Percentiles rank a stretch among this genome's conserved stretches.
Evolutionary conservation across 2,113 vertebrate genomes (phyloP).

Genomic region (Naja naja): DNA sequence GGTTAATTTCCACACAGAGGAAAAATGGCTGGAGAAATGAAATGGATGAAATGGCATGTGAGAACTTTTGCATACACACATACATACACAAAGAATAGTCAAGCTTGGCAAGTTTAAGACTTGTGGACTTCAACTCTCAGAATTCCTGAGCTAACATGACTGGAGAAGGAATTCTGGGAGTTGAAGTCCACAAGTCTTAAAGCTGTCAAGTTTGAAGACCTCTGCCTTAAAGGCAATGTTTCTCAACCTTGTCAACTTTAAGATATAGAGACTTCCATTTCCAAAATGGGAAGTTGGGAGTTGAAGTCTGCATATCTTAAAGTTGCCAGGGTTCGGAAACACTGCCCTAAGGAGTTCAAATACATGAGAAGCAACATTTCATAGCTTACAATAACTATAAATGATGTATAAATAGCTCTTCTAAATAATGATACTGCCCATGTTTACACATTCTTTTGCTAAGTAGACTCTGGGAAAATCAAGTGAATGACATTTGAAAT

Average conservation of each 20-base stretch:
- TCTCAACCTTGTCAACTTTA: neutral
- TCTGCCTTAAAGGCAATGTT: neutral
- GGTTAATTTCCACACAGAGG: neutral
- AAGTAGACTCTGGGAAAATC: neutral
- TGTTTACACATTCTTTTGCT: conserved; percentile 32
- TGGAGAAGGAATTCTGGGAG: no score
- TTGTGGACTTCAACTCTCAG: no score
- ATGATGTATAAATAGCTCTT: fast-evolving
- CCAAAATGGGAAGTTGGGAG: neutral
- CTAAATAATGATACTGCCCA: neutral
- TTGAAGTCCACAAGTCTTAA: no score
- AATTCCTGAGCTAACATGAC: no score
- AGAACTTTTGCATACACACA: neutral
- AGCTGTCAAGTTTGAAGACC: no score
- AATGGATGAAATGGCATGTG: neutral
- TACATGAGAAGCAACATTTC: neutral
- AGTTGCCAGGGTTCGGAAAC: neutral
- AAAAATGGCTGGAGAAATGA: neutral
- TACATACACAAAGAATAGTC: neutral
- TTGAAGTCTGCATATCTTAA: neutral
- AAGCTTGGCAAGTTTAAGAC: neutral
- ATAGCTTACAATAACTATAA: neutral
- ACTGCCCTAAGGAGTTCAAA: neutral
- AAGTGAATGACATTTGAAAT: neutral
- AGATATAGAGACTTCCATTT: neutral